These are phyloP conservation scores for Eremobia ochroleuca DNA, from an alignment of 2,888 invertebrate species.

Conservation along the genomic window DNA sequence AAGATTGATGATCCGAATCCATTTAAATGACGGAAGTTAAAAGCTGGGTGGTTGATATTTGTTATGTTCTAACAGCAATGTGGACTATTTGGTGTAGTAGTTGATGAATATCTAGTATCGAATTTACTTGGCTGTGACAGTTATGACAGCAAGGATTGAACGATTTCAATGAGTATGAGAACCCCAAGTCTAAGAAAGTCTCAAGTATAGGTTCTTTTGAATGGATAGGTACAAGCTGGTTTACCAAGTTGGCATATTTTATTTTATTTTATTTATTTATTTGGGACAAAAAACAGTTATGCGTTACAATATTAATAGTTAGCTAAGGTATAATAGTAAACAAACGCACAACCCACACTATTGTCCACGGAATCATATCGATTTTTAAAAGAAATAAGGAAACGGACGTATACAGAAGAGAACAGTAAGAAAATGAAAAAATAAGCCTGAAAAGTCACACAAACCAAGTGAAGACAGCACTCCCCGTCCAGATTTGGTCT, in stretches of 20 bases:
- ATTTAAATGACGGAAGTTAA: slow-evolving; percentile 24
- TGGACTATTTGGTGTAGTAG: background rate
- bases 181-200: background rate
- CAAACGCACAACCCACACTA: too few species aligned
- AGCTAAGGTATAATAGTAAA: too few species aligned
- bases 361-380: too few species aligned
- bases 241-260: background rate
- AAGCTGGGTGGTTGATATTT: slow-evolving; percentile 6
- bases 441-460: too few species aligned
- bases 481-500: too few species aligned
- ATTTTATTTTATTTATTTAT: too few species aligned
- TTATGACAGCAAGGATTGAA: slow-evolving; percentile 2
- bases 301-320: too few species aligned
- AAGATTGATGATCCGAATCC: slow-evolving; percentile 26
- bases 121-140: background rate
- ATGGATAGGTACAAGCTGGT: background rate
- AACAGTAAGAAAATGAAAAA: too few species aligned
- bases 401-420: too few species aligned
- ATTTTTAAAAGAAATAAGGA: too few species aligned
- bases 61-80: slow-evolving; percentile 2
- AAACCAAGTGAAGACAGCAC: too few species aligned
- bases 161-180: background rate
- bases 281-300: too few species aligned
- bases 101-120: slow-evolving; percentile 22
- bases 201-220: background rate